Percentiles rank a stretch among this genome's conserved stretches.
Conservation (phyloP, 2,888 invertebrate species). For the Sminthurides aquaticus region DNA sequence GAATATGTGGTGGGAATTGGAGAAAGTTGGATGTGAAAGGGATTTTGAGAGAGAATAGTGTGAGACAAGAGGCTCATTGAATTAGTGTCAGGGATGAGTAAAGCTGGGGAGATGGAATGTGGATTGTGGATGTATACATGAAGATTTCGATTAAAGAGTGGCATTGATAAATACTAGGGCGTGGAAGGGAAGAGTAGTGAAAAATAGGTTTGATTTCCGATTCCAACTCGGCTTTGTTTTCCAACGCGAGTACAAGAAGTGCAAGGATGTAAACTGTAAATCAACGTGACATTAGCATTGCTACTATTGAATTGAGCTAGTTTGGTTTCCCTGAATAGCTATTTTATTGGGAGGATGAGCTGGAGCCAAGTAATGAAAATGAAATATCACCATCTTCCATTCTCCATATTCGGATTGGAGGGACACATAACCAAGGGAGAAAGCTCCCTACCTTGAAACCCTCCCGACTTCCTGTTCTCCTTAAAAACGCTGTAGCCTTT, state of each 20-base stretch:
- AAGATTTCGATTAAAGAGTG: constrained; percentile 22
- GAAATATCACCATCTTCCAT: no score
- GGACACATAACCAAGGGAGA: no score
- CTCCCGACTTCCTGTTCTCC: no score
- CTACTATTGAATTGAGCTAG: not conserved
- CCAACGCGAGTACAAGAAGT: constrained; percentile 12
- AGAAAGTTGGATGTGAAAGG: no score
- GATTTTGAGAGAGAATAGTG: no score
- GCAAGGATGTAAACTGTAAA: constrained; percentile 18
- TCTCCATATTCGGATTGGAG: no score
- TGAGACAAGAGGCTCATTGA: not conserved
- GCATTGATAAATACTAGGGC: constrained; percentile 21
- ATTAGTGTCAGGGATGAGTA: not conserved
- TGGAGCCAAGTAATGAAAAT: not conserved
- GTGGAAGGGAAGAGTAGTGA: constrained; percentile 20
- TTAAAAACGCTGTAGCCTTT: no score
- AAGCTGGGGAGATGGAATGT: not conserved
- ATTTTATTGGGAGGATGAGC: not conserved
- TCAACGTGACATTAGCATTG: constrained; percentile 21
- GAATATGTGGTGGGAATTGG: no score
- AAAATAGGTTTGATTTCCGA: constrained; percentile 25
- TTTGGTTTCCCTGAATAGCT: not conserved
- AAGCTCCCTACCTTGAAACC: no score
- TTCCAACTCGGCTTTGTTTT: constrained; percentile 17
- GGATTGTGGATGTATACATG: constrained; percentile 4